Base-by-base conservation (phyloP, 2,888 invertebrate species). In the Ectemnius lituratus region DNA sequence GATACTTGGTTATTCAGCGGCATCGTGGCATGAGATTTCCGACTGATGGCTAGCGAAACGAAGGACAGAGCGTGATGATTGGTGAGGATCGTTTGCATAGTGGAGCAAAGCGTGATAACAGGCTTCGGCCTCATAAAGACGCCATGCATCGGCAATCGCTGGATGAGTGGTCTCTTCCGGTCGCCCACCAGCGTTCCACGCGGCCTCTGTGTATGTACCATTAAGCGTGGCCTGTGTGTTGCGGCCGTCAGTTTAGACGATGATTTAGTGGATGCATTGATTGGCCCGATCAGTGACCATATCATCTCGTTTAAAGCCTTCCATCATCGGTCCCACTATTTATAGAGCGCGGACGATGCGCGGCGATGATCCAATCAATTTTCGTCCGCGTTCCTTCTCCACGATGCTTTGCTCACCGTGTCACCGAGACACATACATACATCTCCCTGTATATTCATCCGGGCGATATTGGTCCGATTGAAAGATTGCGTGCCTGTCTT, bases 201-300 rank as follows among this genome's bases (percentile, higher is more conserved):
- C 37, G 37, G 37, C 37, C 37, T 37, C 37, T 76, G 71, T 78
- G 80, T 78, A 77, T 81, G 79, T 83, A 81, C 81, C 37, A 83
- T 87, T 87, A 88, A 88, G 85, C 85, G 84, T 37, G 83, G 84
- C 73, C 37, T 37, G 37, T 84, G 83, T 87, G 88, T 87, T 88
- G 86, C 84, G 85, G 84, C 88, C 87, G 90, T 89, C 89, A 90
- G 87, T 88, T 89, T 90, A 90, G 89, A 90, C 90, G 90, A 90
- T 90, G 90, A 90, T 90, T 90, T 90, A 90, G 88, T 90, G 87
- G 88, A 90, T 86, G 88, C 90, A 90, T 90, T 90, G 90, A 90
- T 90, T 90, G 89, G 88, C 88, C 88, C 89, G 89, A 89, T 89
- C 90, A 89, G 87, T 85, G 88, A 88, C 89, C 89, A 88, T 89